Conservation (phyloP, 2,113 vertebrate species). For the Numida meleagris region DNA sequence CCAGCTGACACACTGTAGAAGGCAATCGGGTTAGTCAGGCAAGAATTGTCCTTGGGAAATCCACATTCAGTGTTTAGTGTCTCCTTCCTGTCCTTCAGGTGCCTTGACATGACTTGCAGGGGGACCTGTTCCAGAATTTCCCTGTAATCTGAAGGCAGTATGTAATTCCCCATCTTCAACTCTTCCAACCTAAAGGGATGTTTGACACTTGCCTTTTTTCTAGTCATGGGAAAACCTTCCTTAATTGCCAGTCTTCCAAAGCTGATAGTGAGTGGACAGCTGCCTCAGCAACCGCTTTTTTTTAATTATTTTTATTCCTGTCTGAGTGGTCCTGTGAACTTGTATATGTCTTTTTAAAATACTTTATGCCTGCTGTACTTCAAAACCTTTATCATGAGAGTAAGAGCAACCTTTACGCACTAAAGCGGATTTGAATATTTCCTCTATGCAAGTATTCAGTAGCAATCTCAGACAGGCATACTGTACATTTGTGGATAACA, state of each 20-base stretch:
- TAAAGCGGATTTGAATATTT: not conserved
- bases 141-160: fast-evolving
- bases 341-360: not conserved
- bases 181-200: not conserved
- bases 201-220: not conserved
- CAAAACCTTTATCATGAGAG: not conserved
- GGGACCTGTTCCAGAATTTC: not conserved
- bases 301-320: not conserved
- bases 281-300: not conserved
- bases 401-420: not conserved
- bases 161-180: not conserved
- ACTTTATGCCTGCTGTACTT: not conserved
- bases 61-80: not conserved
- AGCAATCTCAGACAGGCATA: not conserved
- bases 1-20: not conserved
- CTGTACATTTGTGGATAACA: not conserved
- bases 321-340: not conserved
- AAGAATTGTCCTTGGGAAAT: not conserved
- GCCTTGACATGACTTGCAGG: not conserved
- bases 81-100: not conserved
- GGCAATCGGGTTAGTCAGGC: not conserved
- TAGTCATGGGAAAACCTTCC: not conserved
- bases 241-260: not conserved
- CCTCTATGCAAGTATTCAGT: not conserved
- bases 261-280: not conserved